Conservation (phyloP, 2,797 vertebrate species). For the Pristis pectinata region DNA sequence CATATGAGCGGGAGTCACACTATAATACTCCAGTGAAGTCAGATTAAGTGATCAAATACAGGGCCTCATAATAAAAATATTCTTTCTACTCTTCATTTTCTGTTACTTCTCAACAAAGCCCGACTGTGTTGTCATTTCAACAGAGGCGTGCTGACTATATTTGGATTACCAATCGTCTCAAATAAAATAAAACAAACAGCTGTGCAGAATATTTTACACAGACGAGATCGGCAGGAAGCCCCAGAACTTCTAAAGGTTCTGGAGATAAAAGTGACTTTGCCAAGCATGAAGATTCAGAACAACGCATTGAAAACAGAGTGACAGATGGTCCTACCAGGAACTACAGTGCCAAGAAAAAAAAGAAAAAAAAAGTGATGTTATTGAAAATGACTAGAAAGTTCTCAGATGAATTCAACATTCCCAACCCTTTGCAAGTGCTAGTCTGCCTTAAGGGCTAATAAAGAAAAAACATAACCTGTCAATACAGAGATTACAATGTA, state of each 20-base stretch:
- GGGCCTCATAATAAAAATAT: background rate
- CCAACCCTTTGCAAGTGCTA: slow-evolving; percentile 63
- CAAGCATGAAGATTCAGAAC: slow-evolving; percentile 75
- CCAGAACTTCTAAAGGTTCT: slow-evolving; percentile 87
- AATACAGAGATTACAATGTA: slow-evolving; percentile 54
- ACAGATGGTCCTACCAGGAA: slow-evolving; percentile 95
- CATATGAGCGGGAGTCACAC: background rate
- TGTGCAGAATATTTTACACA: slow-evolving; percentile 67
- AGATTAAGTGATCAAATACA: background rate
- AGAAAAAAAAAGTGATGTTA: slow-evolving; percentile 65
- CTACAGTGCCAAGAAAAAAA: slow-evolving; percentile 79
- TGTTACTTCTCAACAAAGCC: background rate
- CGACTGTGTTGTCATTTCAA: background rate
- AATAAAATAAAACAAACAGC: slow-evolving; percentile 63
- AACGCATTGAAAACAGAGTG: slow-evolving; percentile 87
- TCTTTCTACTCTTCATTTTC: background rate
- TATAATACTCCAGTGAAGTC: background rate
- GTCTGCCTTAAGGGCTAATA: slow-evolving; percentile 64
- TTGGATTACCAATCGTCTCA: slow-evolving; percentile 29
- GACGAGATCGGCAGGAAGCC: slow-evolving; percentile 76
- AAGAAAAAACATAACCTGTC: slow-evolving; percentile 53
- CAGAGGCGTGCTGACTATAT: slow-evolving; percentile 12
- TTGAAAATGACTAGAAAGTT: slow-evolving; percentile 73
- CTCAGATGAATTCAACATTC: slow-evolving; percentile 65
- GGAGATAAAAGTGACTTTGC: slow-evolving; percentile 94